Base-by-base conservation (phyloP, 30 jellyfish, hydroid and myxozoan species). In the Hydractinia echinata region DNA sequence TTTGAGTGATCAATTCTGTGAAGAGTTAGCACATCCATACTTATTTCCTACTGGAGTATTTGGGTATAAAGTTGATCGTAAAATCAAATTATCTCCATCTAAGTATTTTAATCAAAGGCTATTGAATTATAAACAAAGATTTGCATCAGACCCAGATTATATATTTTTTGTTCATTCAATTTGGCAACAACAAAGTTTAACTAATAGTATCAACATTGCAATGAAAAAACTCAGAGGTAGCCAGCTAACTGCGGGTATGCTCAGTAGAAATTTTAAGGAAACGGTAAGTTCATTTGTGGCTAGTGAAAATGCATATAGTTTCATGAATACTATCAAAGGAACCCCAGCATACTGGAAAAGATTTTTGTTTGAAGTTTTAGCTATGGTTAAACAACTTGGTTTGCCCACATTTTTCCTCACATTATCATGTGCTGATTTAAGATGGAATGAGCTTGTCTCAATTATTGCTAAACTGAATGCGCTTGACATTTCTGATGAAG, bases 51-150 rank as follows among this genome's bases (percentile, higher is more conserved):
- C 20, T 16, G 77, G 77, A 16, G 44, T 16, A 67, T 67, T 9
- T 67, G 77, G 77, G 20, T 67, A 67, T 53, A 67, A 67, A 67
- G 77, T 18, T 67, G 13, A 49, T 13, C 1, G 77, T 16, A 18
- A 18, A 16, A 16, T 67, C 20, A 11, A 67, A 67, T 16, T 67
- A 67, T 16, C 53, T 53, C 77, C 77, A 67, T 16, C 77, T 9
- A 67, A 67, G 21, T 67, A 67, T 67, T 67, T 67, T 16, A 67
- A 67, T 67, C 77, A 67, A 67, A 67, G 77, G 44, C 44, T 67
- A 67, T 53, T 67, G 19, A 67, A 67, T 4, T 67, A 30, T 30
- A 30, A 30, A 30, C 44, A 30, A 30, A 30, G 44, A 30, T 30
- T 30, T 30, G 44, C 44, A 30, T 30, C 44, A 30, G 44, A 30